Conservation (phyloP, 2,888 invertebrate genomes). For the Rhagonycha lutea region DNA sequence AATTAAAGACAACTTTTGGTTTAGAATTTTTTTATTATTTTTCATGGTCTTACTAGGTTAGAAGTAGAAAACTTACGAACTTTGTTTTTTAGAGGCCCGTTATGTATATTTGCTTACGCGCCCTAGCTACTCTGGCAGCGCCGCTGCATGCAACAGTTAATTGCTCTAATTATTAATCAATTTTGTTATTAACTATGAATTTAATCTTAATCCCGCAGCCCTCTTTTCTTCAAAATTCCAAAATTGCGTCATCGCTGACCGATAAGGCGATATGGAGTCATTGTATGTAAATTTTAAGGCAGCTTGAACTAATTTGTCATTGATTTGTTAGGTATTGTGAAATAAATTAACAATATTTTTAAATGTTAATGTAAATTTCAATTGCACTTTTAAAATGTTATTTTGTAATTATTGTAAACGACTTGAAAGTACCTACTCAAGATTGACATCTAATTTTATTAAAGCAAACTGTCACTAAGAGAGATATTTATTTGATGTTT, state of each 20-base stretch:
- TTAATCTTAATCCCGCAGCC: not conserved
- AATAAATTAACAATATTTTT: not conserved
- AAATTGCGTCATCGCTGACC: not conserved
- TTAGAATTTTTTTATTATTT: too few relatives aligned
- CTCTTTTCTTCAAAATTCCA: not conserved
- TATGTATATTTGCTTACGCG: too few relatives aligned
- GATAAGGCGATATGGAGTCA: not conserved
- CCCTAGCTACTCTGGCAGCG: too few relatives aligned
- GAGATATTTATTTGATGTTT: not conserved
- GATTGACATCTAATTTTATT: constrained; percentile 1
- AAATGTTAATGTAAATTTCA: constrained; percentile 1
- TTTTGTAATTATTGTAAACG: not conserved
- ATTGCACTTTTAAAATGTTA: constrained; percentile 1
- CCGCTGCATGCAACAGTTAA: not conserved
- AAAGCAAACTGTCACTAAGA: not conserved
- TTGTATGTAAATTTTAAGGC: not conserved
- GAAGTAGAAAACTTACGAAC: too few relatives aligned
- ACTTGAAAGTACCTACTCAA: not conserved
- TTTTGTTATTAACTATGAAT: not conserved
- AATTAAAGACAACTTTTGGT: too few relatives aligned
- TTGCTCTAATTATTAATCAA: not conserved
- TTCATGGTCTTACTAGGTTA: too few relatives aligned
- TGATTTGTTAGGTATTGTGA: not conserved
- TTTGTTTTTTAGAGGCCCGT: too few relatives aligned
- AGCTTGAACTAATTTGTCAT: not conserved